Evolutionary conservation across 2,888 invertebrate species (phyloP).

Genomic region (Ischnus inquisitorius): DNA sequence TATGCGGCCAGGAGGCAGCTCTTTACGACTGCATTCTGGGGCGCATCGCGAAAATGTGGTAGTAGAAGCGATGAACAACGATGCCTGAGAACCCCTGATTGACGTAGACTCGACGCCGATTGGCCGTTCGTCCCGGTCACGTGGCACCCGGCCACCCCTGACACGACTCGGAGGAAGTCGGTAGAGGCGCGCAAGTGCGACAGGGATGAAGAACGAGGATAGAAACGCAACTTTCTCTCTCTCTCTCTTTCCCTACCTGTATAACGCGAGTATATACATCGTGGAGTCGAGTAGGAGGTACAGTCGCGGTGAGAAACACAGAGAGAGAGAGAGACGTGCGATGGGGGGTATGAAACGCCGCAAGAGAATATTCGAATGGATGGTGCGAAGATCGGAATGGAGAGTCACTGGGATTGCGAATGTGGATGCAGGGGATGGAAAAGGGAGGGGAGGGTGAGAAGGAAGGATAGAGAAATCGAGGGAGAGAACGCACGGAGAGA

Average conservation of each 20-base stretch:
- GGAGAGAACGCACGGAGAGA: constrained; percentile 45
- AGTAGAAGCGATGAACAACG: neutral
- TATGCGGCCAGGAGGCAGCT: constrained; percentile 5
- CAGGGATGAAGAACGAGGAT: constrained; percentile 20
- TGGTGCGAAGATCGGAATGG: neutral
- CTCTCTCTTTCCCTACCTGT: neutral
- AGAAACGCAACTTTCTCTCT: constrained; percentile 7
- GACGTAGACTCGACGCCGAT: constrained; percentile 79
- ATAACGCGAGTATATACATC: constrained; percentile 2
- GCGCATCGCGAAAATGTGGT: constrained; percentile 28
- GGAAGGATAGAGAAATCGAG: constrained; percentile 42
- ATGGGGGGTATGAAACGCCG: constrained; percentile 46
- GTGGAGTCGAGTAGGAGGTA: constrained; percentile 7
- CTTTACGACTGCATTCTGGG: constrained; percentile 54
- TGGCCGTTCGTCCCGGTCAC: constrained; percentile 80
- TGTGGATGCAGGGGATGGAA: constrained; percentile 31
- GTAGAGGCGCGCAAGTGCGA: constrained; percentile 58
- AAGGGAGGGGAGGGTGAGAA: constrained; percentile 29
- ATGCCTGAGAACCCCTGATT: constrained; percentile 80
- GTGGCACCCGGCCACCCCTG: constrained; percentile 74
- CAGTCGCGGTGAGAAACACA: constrained; percentile 38
- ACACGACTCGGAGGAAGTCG: constrained; percentile 71
- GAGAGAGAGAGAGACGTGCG: constrained; percentile 1
- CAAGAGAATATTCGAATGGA: constrained; percentile 10
- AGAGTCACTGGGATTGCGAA: constrained; percentile 57